Percentiles rank a stretch among this genome's conserved stretches.
phyloP scores from a whole-genome alignment of 2,113 vertebrate genomes.

The Physeter macrocephalus region DNA sequence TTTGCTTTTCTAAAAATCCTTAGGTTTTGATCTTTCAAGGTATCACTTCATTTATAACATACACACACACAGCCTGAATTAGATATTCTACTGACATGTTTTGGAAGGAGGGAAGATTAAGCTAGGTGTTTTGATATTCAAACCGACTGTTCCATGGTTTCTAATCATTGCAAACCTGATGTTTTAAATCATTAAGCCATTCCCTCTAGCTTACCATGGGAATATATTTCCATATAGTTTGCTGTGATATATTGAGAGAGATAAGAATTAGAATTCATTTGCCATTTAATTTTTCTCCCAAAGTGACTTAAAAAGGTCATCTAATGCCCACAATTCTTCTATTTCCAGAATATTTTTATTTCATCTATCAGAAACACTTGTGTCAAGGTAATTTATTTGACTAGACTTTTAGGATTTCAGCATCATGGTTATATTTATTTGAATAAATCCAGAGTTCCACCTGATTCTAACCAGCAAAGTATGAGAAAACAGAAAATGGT shows the following conservation, averaged over 20 bases:
- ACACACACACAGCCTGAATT: background rate
- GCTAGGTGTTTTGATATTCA: conserved; percentile 66
- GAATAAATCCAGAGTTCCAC: conserved; percentile 29
- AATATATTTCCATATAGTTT: conserved; percentile 72
- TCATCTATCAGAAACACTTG: conserved; percentile 54
- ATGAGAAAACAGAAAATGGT: background rate
- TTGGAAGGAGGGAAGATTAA: conserved; percentile 55
- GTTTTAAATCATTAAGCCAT: conserved; percentile 70
- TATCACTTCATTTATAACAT: background rate
- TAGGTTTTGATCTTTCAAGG: background rate
- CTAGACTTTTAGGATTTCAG: background rate
- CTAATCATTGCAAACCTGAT: conserved; percentile 67
- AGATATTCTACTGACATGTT: conserved; percentile 61
- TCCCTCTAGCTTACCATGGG: conserved; percentile 52
- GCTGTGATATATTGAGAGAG: conserved; percentile 62
- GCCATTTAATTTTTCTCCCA: conserved; percentile 65
- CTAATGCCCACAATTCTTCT: conserved; percentile 20
- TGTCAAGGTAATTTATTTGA: conserved; percentile 52
- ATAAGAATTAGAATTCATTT: conserved; percentile 68
- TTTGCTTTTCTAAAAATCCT: background rate
- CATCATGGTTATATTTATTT: conserved; percentile 25
- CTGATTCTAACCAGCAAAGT: background rate
- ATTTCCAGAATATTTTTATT: conserved; percentile 59
- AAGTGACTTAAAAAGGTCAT: conserved; percentile 64
- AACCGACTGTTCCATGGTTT: conserved; percentile 43